Evolutionary conservation across 2,113 vertebrate species (phyloP).

Genomic region (Phyllostomus discolor): DNA sequence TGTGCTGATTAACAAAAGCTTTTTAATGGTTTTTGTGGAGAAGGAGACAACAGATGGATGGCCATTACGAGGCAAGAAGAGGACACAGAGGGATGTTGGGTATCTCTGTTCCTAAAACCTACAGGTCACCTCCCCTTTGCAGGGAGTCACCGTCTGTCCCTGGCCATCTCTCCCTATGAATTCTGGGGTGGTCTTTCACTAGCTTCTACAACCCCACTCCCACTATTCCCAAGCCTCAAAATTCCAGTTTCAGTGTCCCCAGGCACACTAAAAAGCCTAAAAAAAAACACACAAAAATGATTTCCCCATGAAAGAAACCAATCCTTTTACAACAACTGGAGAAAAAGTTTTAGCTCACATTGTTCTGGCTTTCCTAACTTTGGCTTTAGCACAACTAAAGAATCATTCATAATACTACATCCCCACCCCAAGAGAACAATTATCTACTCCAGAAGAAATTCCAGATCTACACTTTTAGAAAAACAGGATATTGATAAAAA

Average conservation of each 20-base stretch:
- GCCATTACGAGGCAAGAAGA: not conserved
- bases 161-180: not conserved
- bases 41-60: not conserved
- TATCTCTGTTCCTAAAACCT: not conserved
- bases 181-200: not conserved
- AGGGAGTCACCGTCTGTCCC: not conserved
- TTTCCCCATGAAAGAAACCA: not conserved
- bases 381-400: not conserved
- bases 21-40: not conserved
- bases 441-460: not conserved
- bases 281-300: not conserved
- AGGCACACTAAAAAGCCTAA: not conserved
- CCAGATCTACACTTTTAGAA: not conserved
- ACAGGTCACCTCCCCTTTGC: not conserved
- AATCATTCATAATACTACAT: not conserved
- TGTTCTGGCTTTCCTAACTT: not conserved
- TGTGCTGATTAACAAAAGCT: not conserved
- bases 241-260: not conserved
- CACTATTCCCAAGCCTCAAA: not conserved
- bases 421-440: not conserved
- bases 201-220: not conserved
- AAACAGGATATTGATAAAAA: not conserved
- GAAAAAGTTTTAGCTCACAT: not conserved
- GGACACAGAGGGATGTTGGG: not conserved
- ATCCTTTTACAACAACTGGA: not conserved